Conservation (phyloP, 2,113 vertebrate species). For the Heloderma charlesbogerti region DNA sequence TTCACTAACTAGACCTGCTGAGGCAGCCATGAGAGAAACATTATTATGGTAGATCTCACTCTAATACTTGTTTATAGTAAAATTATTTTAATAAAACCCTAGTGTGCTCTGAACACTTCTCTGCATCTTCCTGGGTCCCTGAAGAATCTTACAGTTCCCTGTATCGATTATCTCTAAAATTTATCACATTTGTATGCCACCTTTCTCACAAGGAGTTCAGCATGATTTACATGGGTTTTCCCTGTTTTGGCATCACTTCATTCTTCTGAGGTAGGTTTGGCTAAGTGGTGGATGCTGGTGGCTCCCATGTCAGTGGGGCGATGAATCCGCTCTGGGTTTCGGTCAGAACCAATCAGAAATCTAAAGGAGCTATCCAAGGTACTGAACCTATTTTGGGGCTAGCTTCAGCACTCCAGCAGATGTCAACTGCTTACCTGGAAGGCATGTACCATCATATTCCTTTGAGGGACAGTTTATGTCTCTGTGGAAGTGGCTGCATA, state of each 20-base stretch:
- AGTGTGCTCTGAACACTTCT: background rate
- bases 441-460: too few relatives aligned
- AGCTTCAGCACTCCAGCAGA: too few relatives aligned
- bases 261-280: background rate
- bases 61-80: background rate
- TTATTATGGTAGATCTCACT: background rate
- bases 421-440: too few relatives aligned
- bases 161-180: too few relatives aligned
- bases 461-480: too few relatives aligned
- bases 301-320: too few relatives aligned
- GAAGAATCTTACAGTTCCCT: background rate
- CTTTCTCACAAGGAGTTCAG: background rate
- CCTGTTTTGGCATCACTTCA: background rate
- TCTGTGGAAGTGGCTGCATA: too few relatives aligned
- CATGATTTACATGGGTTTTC: background rate
- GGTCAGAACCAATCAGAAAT: too few relatives aligned
- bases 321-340: too few relatives aligned
- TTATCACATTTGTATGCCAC: background rate
- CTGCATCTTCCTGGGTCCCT: background rate
- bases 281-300: background rate
- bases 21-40: background rate
- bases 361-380: too few relatives aligned
- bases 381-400: too few relatives aligned
- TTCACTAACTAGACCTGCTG: background rate
- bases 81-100: background rate